phyloP scores from a whole-genome alignment of 2,888 invertebrate genomes.

The Caenorhabditis drosophilae region DNA sequence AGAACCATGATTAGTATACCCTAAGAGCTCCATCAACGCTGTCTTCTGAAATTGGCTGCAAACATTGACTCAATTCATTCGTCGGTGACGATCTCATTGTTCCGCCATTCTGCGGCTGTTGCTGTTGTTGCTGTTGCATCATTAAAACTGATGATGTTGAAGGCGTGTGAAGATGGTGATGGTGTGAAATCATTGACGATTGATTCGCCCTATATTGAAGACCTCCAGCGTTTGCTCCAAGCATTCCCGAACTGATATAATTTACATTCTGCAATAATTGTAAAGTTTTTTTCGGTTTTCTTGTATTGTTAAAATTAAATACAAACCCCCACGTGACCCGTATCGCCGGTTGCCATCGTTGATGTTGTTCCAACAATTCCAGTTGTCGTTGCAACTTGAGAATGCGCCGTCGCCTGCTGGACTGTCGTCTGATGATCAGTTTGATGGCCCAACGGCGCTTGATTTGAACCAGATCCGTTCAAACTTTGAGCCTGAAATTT shows the following conservation, averaged over 20 bases:
- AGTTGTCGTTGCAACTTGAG: not conserved
- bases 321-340: slow-evolving; percentile 37
- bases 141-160: slow-evolving; percentile 18
- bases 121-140: slow-evolving; percentile 9
- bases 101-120: slow-evolving; percentile 7
- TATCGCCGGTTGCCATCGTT: slow-evolving; percentile 38
- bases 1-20: slow-evolving; percentile 12
- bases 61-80: slow-evolving; percentile 27
- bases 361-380: not conserved
- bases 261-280: slow-evolving; percentile 28
- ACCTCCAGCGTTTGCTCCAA: slow-evolving; percentile 10
- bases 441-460: slow-evolving; percentile 1
- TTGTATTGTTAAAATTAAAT: not conserved
- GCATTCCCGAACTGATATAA: slow-evolving; percentile 29
- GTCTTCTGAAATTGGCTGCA: slow-evolving; percentile 28
- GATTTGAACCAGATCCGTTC: slow-evolving; percentile 27
- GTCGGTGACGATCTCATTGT: slow-evolving; percentile 28
- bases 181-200: slow-evolving; percentile 5
- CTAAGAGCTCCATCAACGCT: slow-evolving; percentile 9
- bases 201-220: slow-evolving; percentile 12
- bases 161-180: slow-evolving; percentile 3
- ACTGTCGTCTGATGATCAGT: slow-evolving; percentile 1
- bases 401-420: not conserved
- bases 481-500: slow-evolving; percentile 36
- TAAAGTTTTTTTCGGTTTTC: no score